Base-by-base conservation (phyloP, 2,888 invertebrate genomes). In the Achlya flavicornis region DNA sequence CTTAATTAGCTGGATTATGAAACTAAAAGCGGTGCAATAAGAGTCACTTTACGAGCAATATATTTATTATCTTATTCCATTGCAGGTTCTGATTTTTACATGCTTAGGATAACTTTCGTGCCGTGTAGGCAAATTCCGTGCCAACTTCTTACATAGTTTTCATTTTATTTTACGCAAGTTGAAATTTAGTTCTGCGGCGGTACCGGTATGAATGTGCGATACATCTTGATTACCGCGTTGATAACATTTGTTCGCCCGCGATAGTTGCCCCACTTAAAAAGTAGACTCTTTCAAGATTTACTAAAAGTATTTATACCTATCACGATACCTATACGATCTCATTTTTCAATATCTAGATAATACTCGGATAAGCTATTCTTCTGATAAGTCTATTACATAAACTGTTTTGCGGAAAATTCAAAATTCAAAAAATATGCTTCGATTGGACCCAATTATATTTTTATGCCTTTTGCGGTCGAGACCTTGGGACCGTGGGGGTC, bases 161-260 rank as follows among this genome's bases (percentile, higher is more conserved):
- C 19, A 53, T 53, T 53, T 53, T 53, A 53, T 53, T 53, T 16
- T 53, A 19, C 3, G 53, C 53, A 53, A 53, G 53, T 53, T 19
- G 53, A 53, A 53, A 53, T 48, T 48, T 48, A 48, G 19, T 19
- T 53, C 19, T 19, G 16, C 19, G 3, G 53, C 16, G 53, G 16
- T 53, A 53, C 53, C 53, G 19, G 53, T 19, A 53, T 53, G 53
- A 53, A 53, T 53, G 53, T 53, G 53, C 19, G 19, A 53, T 53
- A 53, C 53, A 53, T 61, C 61, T 48, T 48, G 61, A 61, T 48
- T 61, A 19, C 53, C 7, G 19, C 53, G 5, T 19, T 53, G 53
- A 53, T 53, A 53, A 53, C 19, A 53, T 19, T 53, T 48, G 16
- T 48, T 7, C 48, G 16, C 48, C 10, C 7, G n/a, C 16, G 12